Base-by-base conservation (phyloP, 1,140 invertebrate species). In the Holotrichia oblita region DNA sequence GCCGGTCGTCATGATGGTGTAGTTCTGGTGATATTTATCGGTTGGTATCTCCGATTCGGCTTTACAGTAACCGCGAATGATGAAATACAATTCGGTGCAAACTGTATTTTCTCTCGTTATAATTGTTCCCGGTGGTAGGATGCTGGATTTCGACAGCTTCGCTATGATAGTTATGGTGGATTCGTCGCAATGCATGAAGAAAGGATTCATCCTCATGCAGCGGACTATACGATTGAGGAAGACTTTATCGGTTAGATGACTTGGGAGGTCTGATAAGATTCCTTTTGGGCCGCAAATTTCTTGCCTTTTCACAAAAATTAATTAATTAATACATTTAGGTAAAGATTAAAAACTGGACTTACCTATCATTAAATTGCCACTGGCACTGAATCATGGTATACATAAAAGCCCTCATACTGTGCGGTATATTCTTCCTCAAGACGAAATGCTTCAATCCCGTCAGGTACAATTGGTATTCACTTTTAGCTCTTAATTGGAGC, bases 11-110 rank as follows among this genome's bases (percentile, higher is more conserved):
- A 78, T 40, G 17, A 41, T 34, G 14, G 74, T 48, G 40, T 12
- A 41, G 10, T 55, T 81, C 7, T 78, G 27, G 14, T 76, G 44
- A n/a, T 81, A 76, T 9, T 42, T 44, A 44, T 81, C 80, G 9
- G 78, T 78, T 14, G 80, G 40, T 17, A 81, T 76, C 8, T 14
- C 10, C 34, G 77, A 55, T 64, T 76, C 59, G 3, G 55, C 41
- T 9, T 64, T 77, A 55, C 44, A 77, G 14, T 79, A 77, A 24
- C 79, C 79, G 0, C 69, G 55, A 22, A 64, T 14, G 3, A 79
- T 79, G 42, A 79, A 59, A 40, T 72, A n/a, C 10, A 79, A 61
- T 17, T 55, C 9, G 7, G 59, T 44, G 3, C 20, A 17, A 6
- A 48, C 6, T 8, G 44, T 44, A 34, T 79, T 14, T 34, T 41